A percentile compares a stretch with the other conserved stretches of the same genome.
Conservation (phyloP, 1,140 invertebrate genomes). For the Drosophila ironensis region DNA sequence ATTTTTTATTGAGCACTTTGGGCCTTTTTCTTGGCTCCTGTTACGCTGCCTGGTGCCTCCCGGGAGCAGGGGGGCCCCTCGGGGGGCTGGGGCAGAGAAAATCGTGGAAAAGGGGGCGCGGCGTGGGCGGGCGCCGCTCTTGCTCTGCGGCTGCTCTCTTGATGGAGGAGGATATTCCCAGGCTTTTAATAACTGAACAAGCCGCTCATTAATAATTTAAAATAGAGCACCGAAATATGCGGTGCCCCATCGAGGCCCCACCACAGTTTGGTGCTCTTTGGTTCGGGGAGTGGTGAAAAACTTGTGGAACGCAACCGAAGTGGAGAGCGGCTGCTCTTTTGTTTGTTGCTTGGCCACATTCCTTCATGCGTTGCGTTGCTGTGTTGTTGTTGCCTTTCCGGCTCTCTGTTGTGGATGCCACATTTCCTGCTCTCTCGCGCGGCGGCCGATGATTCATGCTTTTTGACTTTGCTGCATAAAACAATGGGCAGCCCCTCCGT, state of each 20-base stretch:
- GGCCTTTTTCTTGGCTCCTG: conserved; percentile 35
- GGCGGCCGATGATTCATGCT: conserved; percentile 66
- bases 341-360: conserved; percentile 39
- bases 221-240: conserved; percentile 74
- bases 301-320: conserved; percentile 2
- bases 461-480: conserved; percentile 54
- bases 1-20: not conserved
- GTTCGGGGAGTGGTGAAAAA: conserved; percentile 17
- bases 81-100: conserved; percentile 16
- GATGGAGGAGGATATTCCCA: conserved; percentile 54
- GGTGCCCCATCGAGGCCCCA: conserved; percentile 18
- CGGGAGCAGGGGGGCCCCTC: not conserved
- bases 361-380: conserved; percentile 27
- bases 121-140: not conserved
- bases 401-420: conserved; percentile 52
- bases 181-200: conserved; percentile 80
- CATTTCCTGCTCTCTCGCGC: conserved; percentile 2
- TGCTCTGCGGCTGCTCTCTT: conserved; percentile 27
- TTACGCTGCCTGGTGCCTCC: conserved; percentile 18
- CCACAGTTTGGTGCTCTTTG: not conserved
- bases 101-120: not conserved
- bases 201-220: conserved; percentile 80
- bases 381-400: conserved; percentile 9
- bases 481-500: conserved; percentile 32
- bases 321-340: conserved; percentile 8